Percentiles rank a stretch among this genome's conserved stretches.
Conservation (phyloP, 1,140 invertebrate species). For the Xylocopa sonorina region DNA sequence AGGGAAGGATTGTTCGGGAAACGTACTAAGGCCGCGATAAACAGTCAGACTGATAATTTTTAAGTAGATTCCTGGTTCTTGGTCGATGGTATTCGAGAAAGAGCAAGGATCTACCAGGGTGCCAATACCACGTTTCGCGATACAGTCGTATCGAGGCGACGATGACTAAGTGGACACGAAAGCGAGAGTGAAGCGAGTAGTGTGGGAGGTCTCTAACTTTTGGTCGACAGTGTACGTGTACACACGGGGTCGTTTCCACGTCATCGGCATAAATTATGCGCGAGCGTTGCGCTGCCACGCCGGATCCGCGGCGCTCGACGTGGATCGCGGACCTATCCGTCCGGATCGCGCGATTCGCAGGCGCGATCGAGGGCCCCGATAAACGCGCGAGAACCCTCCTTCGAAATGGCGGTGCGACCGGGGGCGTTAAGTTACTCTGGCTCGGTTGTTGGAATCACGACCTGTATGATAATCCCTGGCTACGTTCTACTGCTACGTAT, state of each 20-base stretch:
- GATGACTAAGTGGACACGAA: too few species aligned
- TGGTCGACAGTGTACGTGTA: constrained; percentile 3
- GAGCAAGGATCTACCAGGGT: too few species aligned
- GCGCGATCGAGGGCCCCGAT: constrained; percentile 54
- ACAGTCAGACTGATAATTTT: too few species aligned
- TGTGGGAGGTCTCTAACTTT: too few species aligned
- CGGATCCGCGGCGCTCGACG: constrained; percentile 35
- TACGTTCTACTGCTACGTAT: too few species aligned
- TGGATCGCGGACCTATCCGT: constrained; percentile 36
- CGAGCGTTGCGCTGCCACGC: constrained; percentile 64
- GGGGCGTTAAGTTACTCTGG: background rate
- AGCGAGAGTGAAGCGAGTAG: too few species aligned
- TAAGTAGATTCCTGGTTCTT: too few species aligned
- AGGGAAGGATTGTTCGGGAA: too few species aligned
- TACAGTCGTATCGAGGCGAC: too few species aligned
- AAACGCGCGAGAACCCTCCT: constrained; percentile 23
- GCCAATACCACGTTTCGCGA: too few species aligned
- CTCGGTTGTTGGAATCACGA: background rate
- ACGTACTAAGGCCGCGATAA: too few species aligned
- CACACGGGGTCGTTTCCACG: constrained; percentile 58
- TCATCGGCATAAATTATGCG: constrained; percentile 75
- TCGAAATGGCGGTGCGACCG: background rate
- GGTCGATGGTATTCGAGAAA: too few species aligned
- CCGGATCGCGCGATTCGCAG: constrained; percentile 38
- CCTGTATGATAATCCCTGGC: background rate